phyloP scores from a whole-genome alignment of 2,113 vertebrate species.

The Scytalopus superciliaris region DNA sequence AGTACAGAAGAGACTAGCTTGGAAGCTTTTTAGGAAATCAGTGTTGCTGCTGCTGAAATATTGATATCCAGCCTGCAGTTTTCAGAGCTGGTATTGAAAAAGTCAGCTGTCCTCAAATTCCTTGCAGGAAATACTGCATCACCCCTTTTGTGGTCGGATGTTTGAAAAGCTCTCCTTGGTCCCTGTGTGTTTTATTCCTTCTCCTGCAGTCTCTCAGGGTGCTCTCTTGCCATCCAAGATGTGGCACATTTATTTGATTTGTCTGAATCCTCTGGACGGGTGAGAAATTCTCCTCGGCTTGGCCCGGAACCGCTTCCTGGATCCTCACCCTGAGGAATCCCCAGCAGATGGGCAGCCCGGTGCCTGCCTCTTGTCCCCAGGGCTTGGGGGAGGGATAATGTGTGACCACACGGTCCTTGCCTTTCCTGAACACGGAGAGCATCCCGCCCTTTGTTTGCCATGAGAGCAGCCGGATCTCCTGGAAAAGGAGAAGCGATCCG shows the following conservation, averaged over 20 bases:
- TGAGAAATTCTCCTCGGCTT: neutral
- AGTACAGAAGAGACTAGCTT: neutral
- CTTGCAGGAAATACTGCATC: neutral
- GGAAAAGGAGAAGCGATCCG: neutral
- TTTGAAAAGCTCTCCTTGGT: neutral
- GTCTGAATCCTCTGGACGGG: neutral
- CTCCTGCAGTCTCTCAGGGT: neutral
- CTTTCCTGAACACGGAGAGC: neutral
- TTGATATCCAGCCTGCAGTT: neutral
- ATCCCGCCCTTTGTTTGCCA: neutral
- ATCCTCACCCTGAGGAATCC: neutral
- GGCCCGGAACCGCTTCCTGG: neutral
- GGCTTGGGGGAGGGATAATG: neutral
- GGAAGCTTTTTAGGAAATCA: neutral
- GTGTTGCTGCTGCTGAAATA: neutral
- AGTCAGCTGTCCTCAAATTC: neutral
- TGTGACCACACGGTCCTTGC: neutral
- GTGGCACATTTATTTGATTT: neutral
- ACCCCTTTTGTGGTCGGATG: neutral
- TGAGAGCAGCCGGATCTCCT: neutral
- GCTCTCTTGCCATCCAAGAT: neutral
- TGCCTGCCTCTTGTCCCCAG: neutral
- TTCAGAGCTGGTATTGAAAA: neutral
- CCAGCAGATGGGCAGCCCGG: neutral
- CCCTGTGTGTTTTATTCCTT: neutral